Percentiles rank a stretch among this genome's conserved stretches.
Conservation (phyloP, 2,113 vertebrate species). For the Aptenodytes forsteri region DNA sequence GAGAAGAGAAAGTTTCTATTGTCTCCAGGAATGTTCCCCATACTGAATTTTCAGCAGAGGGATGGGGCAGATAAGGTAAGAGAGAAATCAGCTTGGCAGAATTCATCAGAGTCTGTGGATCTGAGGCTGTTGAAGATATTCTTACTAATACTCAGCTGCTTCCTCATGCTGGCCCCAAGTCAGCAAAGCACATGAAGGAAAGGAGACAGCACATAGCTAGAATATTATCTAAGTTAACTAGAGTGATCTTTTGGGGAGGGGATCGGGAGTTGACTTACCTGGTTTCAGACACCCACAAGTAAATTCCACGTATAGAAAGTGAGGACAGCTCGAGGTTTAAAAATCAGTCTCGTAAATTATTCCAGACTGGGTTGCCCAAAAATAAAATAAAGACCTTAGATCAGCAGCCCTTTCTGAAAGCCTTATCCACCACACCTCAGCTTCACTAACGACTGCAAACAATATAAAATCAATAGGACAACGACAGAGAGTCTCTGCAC, state of each 20-base stretch:
- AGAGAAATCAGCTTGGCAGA: neutral
- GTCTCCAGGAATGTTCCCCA: neutral
- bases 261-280: neutral
- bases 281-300: neutral
- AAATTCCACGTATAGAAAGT: accelerated
- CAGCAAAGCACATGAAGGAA: neutral
- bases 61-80: neutral
- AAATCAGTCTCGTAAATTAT: neutral
- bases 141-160: neutral
- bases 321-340: neutral
- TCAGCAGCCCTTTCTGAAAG: neutral
- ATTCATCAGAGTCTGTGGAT: neutral
- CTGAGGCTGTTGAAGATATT: neutral
- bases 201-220: neutral
- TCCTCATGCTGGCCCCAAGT: neutral
- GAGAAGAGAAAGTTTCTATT: neutral
- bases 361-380: neutral
- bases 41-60: neutral
- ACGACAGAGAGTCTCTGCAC: neutral
- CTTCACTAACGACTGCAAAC: neutral
- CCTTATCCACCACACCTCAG: neutral
- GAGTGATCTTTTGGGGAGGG: neutral
- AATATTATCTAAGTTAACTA: neutral
- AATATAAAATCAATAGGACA: neutral
- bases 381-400: neutral